Conservation (phyloP, 2,888 invertebrate species). For the Hofmannophila pseudospretella region DNA sequence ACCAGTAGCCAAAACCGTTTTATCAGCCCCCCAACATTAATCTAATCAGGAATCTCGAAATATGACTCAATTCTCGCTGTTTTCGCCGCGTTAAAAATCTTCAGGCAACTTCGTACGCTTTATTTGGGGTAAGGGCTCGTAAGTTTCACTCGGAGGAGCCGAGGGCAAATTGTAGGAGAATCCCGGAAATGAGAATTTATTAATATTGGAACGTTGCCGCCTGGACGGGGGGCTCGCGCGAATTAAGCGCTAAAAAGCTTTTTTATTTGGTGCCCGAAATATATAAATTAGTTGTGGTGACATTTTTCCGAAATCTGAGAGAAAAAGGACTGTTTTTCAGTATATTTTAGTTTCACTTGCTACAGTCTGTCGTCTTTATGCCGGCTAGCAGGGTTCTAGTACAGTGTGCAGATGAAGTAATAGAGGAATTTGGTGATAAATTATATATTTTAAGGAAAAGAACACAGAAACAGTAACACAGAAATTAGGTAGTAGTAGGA, state of each 20-base stretch:
- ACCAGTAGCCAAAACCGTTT: neutral
- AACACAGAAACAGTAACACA: too few species aligned
- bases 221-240: constrained; percentile 34
- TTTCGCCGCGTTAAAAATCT: constrained; percentile 41
- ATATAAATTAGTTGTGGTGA: constrained; percentile 24
- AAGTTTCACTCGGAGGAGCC: constrained; percentile 62
- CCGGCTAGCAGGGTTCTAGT: too few species aligned
- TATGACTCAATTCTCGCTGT: constrained; percentile 47
- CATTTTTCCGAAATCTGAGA: neutral
- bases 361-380: too few species aligned
- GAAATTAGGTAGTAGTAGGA: too few species aligned
- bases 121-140: constrained; percentile 65
- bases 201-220: constrained; percentile 61
- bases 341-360: neutral
- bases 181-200: constrained; percentile 74
- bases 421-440: too few species aligned
- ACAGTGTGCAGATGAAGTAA: too few species aligned
- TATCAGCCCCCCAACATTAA: constrained; percentile 4
- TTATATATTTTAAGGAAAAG: too few species aligned
- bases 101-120: constrained; percentile 33
- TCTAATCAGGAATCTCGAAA: constrained; percentile 30
- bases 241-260: constrained; percentile 62
- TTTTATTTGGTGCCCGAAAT: constrained; percentile 35
- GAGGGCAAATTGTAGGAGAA: constrained; percentile 70
- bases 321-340: neutral